These are phyloP conservation scores for Dipodomys spectabilis DNA, from an alignment of 2,113 vertebrate species.

Conservation along the genomic window DNA sequence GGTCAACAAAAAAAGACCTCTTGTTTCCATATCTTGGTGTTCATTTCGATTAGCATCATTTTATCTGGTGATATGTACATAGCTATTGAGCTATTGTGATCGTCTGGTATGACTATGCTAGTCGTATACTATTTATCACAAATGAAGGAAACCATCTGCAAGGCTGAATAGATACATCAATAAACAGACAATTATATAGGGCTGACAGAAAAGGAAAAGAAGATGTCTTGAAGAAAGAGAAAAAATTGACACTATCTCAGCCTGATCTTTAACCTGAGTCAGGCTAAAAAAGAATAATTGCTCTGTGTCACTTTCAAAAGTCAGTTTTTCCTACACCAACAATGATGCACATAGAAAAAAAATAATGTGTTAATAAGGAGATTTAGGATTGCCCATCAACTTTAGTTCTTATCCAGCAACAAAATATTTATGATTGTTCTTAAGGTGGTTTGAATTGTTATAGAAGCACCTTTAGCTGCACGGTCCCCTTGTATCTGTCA, in stretches of 20 bases:
- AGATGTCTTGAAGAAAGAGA: not conserved
- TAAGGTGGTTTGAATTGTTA: conserved; percentile 21
- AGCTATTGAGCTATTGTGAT: too few relatives aligned
- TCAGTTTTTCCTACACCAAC: not conserved
- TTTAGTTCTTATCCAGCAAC: not conserved
- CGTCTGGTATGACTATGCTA: too few relatives aligned
- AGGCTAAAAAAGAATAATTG: not conserved
- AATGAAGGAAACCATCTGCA: not conserved
- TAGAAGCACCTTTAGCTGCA: not conserved
- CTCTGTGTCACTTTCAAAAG: not conserved
- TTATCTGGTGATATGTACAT: too few relatives aligned
- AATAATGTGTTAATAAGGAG: not conserved
- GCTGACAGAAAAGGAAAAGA: not conserved
- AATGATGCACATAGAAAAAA: not conserved
- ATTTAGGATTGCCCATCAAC: not conserved
- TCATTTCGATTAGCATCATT: too few relatives aligned
- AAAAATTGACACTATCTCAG: not conserved
- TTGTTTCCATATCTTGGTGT: too few relatives aligned
- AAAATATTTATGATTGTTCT: conserved; percentile 4
- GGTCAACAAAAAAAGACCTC: too few relatives aligned
- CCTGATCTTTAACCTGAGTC: not conserved
- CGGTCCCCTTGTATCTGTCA: not conserved
- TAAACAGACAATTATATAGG: not conserved
- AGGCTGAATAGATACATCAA: not conserved
- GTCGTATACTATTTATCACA: too few relatives aligned